phyloP scores from a whole-genome alignment of 2,797 vertebrate genomes.

The Coregonus ussuriensis region DNA sequence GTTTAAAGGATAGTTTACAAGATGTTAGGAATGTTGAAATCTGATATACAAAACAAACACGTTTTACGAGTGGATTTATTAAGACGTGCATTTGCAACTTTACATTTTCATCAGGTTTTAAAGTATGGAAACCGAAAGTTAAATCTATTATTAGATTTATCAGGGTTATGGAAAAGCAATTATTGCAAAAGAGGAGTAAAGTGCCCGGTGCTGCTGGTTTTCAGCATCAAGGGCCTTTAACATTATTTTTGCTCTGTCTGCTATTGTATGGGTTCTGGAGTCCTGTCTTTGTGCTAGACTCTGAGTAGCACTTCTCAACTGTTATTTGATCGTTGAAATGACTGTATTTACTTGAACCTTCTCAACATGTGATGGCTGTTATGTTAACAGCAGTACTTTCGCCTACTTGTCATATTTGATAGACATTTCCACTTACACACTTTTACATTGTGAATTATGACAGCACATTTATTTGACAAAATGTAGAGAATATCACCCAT shows the following conservation, averaged over 20 bases:
- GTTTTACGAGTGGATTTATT: constrained; percentile 12
- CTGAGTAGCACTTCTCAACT: background rate
- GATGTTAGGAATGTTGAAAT: constrained; percentile 7
- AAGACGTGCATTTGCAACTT: constrained; percentile 19
- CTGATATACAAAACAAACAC: constrained; percentile 3
- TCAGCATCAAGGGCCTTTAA: background rate
- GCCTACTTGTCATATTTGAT: background rate
- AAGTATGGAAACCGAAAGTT: constrained; percentile 19
- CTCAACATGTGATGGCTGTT: background rate
- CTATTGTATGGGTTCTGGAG: background rate
- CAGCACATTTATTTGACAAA: no score
- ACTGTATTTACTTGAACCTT: background rate
- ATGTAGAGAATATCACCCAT: background rate
- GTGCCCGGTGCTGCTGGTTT: background rate
- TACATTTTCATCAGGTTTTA: constrained; percentile 16
- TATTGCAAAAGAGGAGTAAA: constrained; percentile 4
- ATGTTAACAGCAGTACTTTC: background rate
- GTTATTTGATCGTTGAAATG: background rate
- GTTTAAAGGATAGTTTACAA: background rate
- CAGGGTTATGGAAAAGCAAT: no score
- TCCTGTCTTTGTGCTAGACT: background rate
- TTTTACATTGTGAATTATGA: no score
- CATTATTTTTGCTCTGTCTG: constrained; percentile 16
- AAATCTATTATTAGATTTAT: constrained; percentile 34
- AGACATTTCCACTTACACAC: background rate